Evolutionary conservation across 2,888 invertebrate genomes (phyloP).

Genomic region (Nephrotoma guestfalica): DNA sequence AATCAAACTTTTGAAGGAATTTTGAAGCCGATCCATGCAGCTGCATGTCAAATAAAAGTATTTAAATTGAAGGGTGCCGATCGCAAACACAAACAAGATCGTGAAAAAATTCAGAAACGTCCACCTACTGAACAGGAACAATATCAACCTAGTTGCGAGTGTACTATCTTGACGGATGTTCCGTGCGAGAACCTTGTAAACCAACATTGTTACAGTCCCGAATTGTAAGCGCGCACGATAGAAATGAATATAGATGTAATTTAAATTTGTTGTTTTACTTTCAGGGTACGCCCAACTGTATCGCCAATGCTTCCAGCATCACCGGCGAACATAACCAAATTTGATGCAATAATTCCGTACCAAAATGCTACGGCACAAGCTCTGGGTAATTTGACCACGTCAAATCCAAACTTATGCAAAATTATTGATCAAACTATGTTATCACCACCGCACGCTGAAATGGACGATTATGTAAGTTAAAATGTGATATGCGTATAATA

Average conservation of each 20-base stretch:
- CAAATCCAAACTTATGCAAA: constrained; percentile 30
- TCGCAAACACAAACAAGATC: constrained; percentile 91
- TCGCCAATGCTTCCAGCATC: constrained; percentile 29
- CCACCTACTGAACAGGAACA: constrained; percentile 75
- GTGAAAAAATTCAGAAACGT: constrained; percentile 82
- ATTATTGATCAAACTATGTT: constrained; percentile 31
- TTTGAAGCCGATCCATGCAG: constrained; percentile 65
- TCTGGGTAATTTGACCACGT: constrained; percentile 23
- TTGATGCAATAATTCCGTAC: constrained; percentile 29
- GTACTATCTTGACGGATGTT: constrained; percentile 84
- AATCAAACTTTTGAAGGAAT: constrained; percentile 20
- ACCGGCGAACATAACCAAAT: constrained; percentile 31
- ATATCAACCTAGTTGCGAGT: constrained; percentile 90
- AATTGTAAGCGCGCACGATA: constrained; percentile 26
- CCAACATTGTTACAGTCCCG: constrained; percentile 27
- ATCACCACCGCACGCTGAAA: constrained; percentile 27
- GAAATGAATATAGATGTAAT: constrained; percentile 9
- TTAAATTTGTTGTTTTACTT: constrained; percentile 11
- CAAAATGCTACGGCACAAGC: constrained; percentile 18
- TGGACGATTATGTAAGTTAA: constrained; percentile 27
- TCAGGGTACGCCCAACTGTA: constrained; percentile 24
- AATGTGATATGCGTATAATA: background rate
- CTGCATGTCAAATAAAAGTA: constrained; percentile 85
- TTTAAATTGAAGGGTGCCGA: constrained; percentile 89
- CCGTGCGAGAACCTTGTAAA: constrained; percentile 30